Conservation (phyloP, 2,797 vertebrate genomes). For the Muscicapa comitata region DNA sequence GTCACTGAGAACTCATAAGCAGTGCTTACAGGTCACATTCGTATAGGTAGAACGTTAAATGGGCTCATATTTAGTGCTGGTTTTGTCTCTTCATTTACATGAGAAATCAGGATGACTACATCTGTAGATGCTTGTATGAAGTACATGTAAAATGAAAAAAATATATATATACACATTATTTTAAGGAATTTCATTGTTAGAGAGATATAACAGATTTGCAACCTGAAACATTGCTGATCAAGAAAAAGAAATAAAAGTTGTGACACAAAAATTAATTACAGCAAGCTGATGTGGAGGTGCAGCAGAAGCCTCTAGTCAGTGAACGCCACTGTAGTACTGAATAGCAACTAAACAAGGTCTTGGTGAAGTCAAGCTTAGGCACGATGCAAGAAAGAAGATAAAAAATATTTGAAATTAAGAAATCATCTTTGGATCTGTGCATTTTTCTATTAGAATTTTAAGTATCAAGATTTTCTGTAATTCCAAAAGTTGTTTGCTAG, state of each 20-base stretch:
- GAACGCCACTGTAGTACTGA: not conserved
- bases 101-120: not conserved
- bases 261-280: not conserved
- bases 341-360: not conserved
- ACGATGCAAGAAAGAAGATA: not conserved
- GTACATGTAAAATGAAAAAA: not conserved
- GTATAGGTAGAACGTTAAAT: not conserved
- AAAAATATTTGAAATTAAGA: not conserved
- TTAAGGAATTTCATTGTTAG: not conserved
- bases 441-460: not conserved
- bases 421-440: not conserved
- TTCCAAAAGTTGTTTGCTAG: not conserved
- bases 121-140: fast-evolving
- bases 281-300: not conserved
- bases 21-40: not conserved
- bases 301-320: not conserved
- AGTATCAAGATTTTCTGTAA: fast-evolving
- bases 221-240: not conserved
- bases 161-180: fast-evolving
- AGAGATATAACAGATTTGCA: not conserved
- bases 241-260: not conserved
- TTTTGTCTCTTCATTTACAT: not conserved
- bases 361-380: not conserved
- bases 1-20: not conserved
- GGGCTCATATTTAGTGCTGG: not conserved